Percentiles rank a stretch among this genome's conserved stretches.
These are phyloP conservation scores for Leptopilina drosophilae DNA, from an alignment of 2,888 invertebrate genomes.

Conservation along the genomic window DNA sequence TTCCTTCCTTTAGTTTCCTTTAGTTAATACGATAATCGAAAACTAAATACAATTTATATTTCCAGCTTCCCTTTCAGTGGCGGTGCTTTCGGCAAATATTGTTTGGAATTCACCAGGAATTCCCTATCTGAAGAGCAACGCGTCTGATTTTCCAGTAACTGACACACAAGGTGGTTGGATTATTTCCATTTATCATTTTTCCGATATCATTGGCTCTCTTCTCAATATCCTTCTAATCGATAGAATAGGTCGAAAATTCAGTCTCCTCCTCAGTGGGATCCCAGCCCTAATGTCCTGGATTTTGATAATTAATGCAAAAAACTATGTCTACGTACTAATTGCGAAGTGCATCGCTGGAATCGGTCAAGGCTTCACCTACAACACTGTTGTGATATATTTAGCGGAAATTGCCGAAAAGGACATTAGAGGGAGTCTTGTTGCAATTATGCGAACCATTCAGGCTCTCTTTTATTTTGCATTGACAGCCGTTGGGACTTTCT, in stretches of 20 bases:
- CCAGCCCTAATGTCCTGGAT: conserved; percentile 70
- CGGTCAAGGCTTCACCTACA: conserved; percentile 76
- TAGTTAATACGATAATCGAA: not conserved
- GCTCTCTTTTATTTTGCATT: conserved; percentile 74
- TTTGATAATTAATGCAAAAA: conserved; percentile 64
- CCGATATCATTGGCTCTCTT: conserved; percentile 66
- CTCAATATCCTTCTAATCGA: conserved; percentile 66
- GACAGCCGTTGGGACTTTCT: conserved; percentile 75
- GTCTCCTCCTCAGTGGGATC: conserved; percentile 64
- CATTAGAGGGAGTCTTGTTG: conserved; percentile 79
- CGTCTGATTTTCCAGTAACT: conserved; percentile 64
- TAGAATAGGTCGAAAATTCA: conserved; percentile 67
- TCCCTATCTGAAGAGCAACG: conserved; percentile 63
- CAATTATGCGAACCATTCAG: conserved; percentile 78
- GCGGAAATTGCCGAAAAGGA: conserved; percentile 81
- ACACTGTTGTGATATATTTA: conserved; percentile 80
- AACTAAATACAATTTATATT: not conserved
- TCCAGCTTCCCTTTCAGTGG: conserved; percentile 26
- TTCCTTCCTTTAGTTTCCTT: no score
- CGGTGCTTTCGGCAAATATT: conserved; percentile 17
- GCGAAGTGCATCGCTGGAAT: conserved; percentile 77
- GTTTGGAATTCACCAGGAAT: conserved; percentile 71
- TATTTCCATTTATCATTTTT: conserved; percentile 68
- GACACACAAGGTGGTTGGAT: conserved; percentile 69
- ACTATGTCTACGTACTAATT: conserved; percentile 68